These are phyloP conservation scores for Ammospiza maritima DNA, from an alignment of 2,797 vertebrate species.

Conservation along the genomic window DNA sequence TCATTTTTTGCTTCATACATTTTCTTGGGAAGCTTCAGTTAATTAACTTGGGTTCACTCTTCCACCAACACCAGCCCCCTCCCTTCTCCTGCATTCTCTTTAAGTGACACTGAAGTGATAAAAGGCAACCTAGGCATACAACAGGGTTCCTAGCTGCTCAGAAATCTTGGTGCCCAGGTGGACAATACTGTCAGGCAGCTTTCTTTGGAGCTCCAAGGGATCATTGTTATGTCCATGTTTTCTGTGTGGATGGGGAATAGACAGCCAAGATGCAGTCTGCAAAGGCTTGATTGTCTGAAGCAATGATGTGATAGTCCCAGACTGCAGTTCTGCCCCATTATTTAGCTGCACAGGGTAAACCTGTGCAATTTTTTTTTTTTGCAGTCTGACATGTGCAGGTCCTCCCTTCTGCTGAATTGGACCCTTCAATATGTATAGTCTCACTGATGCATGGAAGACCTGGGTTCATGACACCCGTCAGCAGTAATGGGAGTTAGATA, in stretches of 20 bases:
- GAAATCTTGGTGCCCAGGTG: neutral
- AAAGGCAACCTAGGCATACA: neutral
- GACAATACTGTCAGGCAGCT: neutral
- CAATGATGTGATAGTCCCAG: neutral
- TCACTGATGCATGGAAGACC: conserved; percentile 25
- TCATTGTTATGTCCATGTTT: neutral
- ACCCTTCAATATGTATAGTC: neutral
- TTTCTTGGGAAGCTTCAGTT: neutral
- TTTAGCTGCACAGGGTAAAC: neutral
- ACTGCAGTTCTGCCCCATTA: neutral
- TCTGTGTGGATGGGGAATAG: neutral
- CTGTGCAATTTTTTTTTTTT: neutral
- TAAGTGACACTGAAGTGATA: neutral
- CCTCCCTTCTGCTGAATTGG: conserved; percentile 2
- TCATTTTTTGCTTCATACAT: neutral
- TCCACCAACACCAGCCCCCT: neutral
- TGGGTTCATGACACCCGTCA: conserved; percentile 49
- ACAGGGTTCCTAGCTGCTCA: neutral
- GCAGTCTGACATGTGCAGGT: neutral
- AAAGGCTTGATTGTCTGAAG: neutral
- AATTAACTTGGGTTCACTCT: neutral
- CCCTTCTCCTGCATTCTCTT: neutral
- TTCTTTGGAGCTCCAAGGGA: neutral
- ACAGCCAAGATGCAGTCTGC: neutral
- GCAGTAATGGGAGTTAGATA: conserved; percentile 54